A percentile compares a stretch with the other conserved stretches of the same genome.
Evolutionary conservation across 1,140 invertebrate species (phyloP).

Genomic region (Elymnias hypermnestra): DNA sequence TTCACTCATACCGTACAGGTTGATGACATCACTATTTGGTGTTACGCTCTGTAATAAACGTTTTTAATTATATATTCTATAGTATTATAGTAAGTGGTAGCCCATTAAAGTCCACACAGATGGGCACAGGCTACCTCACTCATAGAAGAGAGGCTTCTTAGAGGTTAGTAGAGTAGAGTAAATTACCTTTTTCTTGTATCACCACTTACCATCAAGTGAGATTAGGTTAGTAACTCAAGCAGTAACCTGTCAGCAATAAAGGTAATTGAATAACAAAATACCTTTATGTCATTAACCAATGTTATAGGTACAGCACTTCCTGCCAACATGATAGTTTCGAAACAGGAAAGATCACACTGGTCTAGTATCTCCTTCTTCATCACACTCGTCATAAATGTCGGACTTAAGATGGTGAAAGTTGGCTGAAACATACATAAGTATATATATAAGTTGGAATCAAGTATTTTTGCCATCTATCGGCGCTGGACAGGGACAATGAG

Average conservation of each 20-base stretch:
- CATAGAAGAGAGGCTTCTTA: too few species aligned
- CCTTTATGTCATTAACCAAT: conserved; percentile 40
- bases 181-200: too few species aligned
- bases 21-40: conserved; percentile 33
- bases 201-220: too few species aligned
- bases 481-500: too few species aligned
- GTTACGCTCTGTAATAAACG: conserved; percentile 30
- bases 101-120: too few species aligned
- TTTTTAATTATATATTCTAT: not conserved
- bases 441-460: too few species aligned
- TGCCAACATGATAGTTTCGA: conserved; percentile 37
- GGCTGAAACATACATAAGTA: too few species aligned
- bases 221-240: not conserved
- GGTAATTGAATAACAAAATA: conserved; percentile 11
- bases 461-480: too few species aligned
- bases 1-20: conserved; percentile 48
- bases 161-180: too few species aligned
- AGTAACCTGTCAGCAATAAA: not conserved
- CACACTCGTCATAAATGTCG: conserved; percentile 42
- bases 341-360: conserved; percentile 46
- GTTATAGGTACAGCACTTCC: conserved; percentile 44
- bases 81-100: not conserved
- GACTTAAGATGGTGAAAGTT: conserved; percentile 39
- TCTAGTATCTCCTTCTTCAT: conserved; percentile 28
- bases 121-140: too few species aligned